phyloP scores from a whole-genome alignment of 2,888 invertebrate genomes.

The Ophion costatus region DNA sequence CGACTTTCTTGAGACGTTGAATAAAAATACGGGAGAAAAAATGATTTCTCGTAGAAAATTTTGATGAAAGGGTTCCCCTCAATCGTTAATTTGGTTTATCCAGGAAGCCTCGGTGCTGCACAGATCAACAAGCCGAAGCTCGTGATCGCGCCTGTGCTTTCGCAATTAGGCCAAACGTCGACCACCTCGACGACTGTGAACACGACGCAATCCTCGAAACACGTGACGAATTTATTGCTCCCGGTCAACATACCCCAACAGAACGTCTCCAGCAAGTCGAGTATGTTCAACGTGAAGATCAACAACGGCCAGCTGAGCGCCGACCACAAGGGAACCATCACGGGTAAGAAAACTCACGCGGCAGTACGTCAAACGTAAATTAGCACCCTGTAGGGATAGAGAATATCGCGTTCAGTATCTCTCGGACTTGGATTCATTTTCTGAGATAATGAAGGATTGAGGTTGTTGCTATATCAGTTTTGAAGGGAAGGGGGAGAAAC shows the following conservation, averaged over 20 bases:
- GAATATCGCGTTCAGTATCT: too few relatives aligned
- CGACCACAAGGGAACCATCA: slow-evolving; percentile 87
- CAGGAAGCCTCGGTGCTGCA: slow-evolving; percentile 74
- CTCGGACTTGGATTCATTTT: too few relatives aligned
- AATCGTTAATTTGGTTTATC: slow-evolving; percentile 8
- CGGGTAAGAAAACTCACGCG: slow-evolving; percentile 83
- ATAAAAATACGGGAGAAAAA: slow-evolving; percentile 1
- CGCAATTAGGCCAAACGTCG: slow-evolving; percentile 77
- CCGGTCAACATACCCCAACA: slow-evolving; percentile 80
- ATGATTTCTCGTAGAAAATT: background rate
- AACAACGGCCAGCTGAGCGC: slow-evolving; percentile 87
- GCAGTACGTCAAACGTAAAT: background rate
- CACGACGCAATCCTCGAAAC: slow-evolving; percentile 77
- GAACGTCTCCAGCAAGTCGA: slow-evolving; percentile 83
- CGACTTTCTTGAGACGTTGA: too few relatives aligned
- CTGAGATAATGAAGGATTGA: too few relatives aligned
- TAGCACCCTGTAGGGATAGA: background rate
- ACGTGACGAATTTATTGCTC: slow-evolving; percentile 80
- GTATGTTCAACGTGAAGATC: slow-evolving; percentile 88
- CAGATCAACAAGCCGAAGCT: slow-evolving; percentile 79
- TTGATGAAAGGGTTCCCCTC: background rate
- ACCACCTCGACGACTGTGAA: slow-evolving; percentile 73
- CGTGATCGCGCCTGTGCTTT: slow-evolving; percentile 80
- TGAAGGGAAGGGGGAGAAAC: too few relatives aligned
- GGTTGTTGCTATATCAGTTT: too few relatives aligned